Evolutionary conservation across 2,113 vertebrate genomes (phyloP), one percentile per base, ranked within the genome.

Genomic region (Dolichallabes microphthalmus): DNA sequence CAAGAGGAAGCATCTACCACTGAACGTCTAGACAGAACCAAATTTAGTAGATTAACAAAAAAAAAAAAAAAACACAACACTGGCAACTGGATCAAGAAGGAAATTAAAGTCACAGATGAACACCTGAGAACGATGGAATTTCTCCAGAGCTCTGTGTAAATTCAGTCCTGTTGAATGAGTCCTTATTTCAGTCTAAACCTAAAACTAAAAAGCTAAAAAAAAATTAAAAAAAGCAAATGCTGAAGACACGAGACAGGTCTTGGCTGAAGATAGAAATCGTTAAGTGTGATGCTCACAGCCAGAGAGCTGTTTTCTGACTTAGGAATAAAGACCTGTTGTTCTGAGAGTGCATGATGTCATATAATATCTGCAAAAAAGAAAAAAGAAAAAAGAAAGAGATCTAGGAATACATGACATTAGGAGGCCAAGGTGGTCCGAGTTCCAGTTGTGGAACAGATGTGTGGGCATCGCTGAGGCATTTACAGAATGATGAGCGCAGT

Each of bases 401-500:
- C 53, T 58, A 78, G 53, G 53, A 78, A 58, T 78, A 35, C 4
- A 58, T 32, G 80, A 11, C 64, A 68, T 82, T 52, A 50, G 3
- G 35, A 52, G 35, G 35, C 60, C 58, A 80, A 45, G 32, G 22
- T 17, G 57, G 58, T 50, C 68, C 8, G 39, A 30, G 53, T 52
- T 55, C 35, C 35, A 63, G 39, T 68, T 82, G 80, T 53, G 80
- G 30, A 78, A 32, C 75, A 78, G 75, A 78, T 78, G 75, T 32
- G 52, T 20, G 52, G 17, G 45, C 53, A 22, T 75, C 32, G 66
- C 17, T 13, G 68, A 71, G 68, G 32, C 69, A 45, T 39, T 45
- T 45, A 11, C 32, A 73, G 64, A 39, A n/a, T 69, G 53, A 55
- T 58, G 82, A 63, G 60, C 10, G 55, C 53, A 39, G 52, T 73